Evolutionary conservation across 2,888 invertebrate genomes (phyloP), one percentile per base, ranked within the genome.

Genomic region (Melipona beecheii): DNA sequence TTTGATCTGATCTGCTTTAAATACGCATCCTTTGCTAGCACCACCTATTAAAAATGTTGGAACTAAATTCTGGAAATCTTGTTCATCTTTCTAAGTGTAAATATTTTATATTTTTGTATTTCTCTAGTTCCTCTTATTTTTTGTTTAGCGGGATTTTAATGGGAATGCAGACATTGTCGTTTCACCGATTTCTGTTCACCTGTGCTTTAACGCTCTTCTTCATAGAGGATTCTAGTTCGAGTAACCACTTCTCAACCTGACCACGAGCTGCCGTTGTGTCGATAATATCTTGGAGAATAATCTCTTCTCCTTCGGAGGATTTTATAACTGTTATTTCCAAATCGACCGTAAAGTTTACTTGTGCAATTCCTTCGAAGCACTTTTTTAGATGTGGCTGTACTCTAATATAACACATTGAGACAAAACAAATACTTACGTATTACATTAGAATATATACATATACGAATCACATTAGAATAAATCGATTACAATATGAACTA

Each of bases 381-480:
- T 96, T 96, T 92, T 96, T 96, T 82, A 96, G 91, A 92, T 96
- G 96, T 0, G 96, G 96, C 90, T 96, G 96, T 17, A 96, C 96
- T 78, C 96, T 94, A 68, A 66, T 52, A 1, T 2, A 21, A 27
- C 27, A 9, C 4, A 27, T n/a, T 0, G 24, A 6, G 9, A 17
- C 19, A 31, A 31, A 43, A 43, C 43, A 43, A 43, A 43, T 43
- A 11, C 9, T 43, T 9, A 9, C 43, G 43, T 9, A 9, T 43
- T 11, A 31, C 31, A 31, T 31, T 31, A 31, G 31, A 31, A 31
- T 31, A 4, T 31, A 31, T 31, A 31, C 31, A 31, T 2, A 31
- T 4, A 31, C 4, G 31, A 31, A 31, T 31, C 4, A 31, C 31
- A 43, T 43, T 43, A 1, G 43, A 43, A 36, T 9, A 36, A 64